A percentile compares a stretch with the other conserved stretches of the same genome.
phyloP scores from a whole-genome alignment of 2,888 invertebrate genomes.

The Mellilla xanthometata region DNA sequence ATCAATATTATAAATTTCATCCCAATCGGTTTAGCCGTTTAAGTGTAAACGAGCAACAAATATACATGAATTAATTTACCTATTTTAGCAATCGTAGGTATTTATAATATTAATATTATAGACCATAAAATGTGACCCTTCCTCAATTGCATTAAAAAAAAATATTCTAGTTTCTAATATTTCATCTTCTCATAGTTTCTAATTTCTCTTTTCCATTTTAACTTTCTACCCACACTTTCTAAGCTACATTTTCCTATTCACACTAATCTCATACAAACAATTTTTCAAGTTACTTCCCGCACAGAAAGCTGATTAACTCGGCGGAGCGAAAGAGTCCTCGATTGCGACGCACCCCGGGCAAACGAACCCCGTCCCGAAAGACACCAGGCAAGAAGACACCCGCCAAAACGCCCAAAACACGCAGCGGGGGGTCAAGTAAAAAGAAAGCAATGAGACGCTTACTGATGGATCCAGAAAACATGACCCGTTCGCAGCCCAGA shows the following conservation, averaged over 20 bases:
- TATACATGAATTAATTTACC: no score
- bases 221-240: no score
- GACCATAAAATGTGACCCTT: no score
- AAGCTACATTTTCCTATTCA: not conserved
- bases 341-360: conserved; percentile 74
- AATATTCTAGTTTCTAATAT: no score
- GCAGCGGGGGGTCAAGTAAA: conserved; percentile 84
- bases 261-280: conserved; percentile 41
- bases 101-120: no score
- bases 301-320: conserved; percentile 71
- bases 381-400: conserved; percentile 82
- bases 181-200: no score
- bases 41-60: no score
- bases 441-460: conserved; percentile 79
- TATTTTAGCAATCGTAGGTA: no score
- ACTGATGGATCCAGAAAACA: conserved; percentile 63
- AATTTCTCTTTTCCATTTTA: no score
- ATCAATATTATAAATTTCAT: no score
- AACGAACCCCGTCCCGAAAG: conserved; percentile 63
- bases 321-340: conserved; percentile 75
- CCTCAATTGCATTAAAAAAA: no score
- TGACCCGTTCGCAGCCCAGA: conserved; percentile 63
- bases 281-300: conserved; percentile 74
- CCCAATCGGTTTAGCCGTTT: no score
- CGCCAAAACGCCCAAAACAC: conserved; percentile 76